Base-by-base conservation (phyloP, 2,888 invertebrate genomes). In the Adelphocoris suturalis region DNA sequence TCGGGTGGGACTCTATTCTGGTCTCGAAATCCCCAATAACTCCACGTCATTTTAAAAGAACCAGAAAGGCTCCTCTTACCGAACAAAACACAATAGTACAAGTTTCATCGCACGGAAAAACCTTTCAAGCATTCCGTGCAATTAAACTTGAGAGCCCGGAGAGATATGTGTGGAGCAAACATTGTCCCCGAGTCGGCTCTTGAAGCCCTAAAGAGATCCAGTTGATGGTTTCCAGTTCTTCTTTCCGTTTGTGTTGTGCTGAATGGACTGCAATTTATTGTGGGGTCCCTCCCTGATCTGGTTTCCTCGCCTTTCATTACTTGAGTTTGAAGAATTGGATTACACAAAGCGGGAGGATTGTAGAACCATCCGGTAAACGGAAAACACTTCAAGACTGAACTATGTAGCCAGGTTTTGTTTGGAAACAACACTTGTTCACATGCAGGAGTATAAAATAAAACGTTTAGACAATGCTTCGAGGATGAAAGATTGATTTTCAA, bases 91-190 rank as follows among this genome's bases (percentile, higher is more conserved):
- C 61, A 61, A 61, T 61, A 61, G 61, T 61, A 61, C 61, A 19
- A 19, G 81, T 23, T 81, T 81, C 81, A 81, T 81, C 81, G 47
- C n/a, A 46, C 48, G 81, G 81, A 81, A 81, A 76, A 81, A 81
- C 81, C 81, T 48, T 47, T 81, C 81, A 28, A 81, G 81, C 47
- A n/a, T 37, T 81, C 81, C 81, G 48, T n/a, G 47, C 81, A 81
- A 81, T 81, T 81, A 81, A 81, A 81, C 81, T 16, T 48, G 81
- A 81, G 81, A 48, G 81, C 47, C 19, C 48, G 3, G 23, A 48
- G 48, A 47, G 81, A 81, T 48, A 46, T 81, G 46, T 23, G 23
- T 23, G 23, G 81, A 81, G n/a, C 47, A 81, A 81, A 47, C 47
- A 48, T 46, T 14, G 13, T 52, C 52, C 52, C 52, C 52, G 52